A percentile compares a stretch with the other conserved stretches of the same genome.
Evolutionary conservation across 2,113 vertebrate genomes (phyloP).

Genomic region (Alligator sinensis): DNA sequence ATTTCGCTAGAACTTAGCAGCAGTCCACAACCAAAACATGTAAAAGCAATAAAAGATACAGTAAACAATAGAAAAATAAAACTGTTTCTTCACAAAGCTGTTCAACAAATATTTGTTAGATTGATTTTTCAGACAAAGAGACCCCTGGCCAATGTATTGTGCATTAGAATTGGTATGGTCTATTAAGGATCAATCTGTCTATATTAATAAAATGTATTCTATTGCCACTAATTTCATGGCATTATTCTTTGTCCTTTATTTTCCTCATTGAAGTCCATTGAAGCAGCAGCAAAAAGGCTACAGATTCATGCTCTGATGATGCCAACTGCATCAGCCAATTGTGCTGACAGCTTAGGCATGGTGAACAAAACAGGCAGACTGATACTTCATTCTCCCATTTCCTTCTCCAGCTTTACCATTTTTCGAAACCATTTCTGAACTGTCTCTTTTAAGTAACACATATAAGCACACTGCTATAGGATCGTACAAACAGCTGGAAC

Average conservation of each 20-base stretch:
- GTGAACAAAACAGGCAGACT: not conserved
- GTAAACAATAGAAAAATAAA: not conserved
- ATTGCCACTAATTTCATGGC: no score
- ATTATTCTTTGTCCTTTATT: not conserved
- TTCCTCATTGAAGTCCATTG: no score
- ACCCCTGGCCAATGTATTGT: no score
- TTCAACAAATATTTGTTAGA: accelerated
- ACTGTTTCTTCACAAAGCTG: not conserved
- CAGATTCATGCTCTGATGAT: accelerated
- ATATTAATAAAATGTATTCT: no score
- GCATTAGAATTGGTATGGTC: no score
- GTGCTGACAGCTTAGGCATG: accelerated
- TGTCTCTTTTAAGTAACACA: not conserved
- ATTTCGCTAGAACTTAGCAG: not conserved
- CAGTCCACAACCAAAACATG: accelerated
- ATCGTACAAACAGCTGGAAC: not conserved
- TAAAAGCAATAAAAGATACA: not conserved
- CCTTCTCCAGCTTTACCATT: not conserved
- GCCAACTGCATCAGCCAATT: accelerated
- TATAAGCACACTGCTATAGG: not conserved
- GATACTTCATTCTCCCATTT: not conserved
- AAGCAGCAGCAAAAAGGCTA: not conserved
- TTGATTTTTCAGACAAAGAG: not conserved
- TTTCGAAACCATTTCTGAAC: not conserved
- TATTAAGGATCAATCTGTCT: no score